Percentiles rank a stretch among this genome's conserved stretches.
These are phyloP conservation scores for Microcebus lehilahytsara DNA, from an alignment of 2,113 vertebrate species.

Conservation along the genomic window DNA sequence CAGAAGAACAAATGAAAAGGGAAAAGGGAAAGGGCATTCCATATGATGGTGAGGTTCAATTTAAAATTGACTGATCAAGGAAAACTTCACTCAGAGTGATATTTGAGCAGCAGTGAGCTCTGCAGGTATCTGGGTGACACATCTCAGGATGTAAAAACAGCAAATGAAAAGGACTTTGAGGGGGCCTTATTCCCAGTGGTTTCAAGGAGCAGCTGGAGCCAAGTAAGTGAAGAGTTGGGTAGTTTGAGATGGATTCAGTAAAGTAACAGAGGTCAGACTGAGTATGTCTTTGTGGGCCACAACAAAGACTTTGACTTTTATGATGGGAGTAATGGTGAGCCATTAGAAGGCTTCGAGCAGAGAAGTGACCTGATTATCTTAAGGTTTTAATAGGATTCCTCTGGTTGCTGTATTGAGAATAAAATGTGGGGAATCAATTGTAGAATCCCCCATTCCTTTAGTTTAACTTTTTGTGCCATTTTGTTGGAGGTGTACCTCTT, in stretches of 20 bases:
- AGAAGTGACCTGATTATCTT: background rate
- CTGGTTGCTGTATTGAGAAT: background rate
- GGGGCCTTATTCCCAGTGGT: background rate
- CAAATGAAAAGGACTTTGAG: background rate
- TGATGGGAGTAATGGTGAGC: background rate
- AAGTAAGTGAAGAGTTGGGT: background rate
- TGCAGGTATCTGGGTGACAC: background rate
- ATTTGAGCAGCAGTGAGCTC: background rate
- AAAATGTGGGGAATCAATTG: background rate
- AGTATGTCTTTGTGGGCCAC: background rate
- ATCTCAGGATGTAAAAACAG: background rate
- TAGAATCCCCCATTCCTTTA: background rate
- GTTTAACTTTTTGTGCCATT: background rate
- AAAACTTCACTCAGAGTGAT: background rate
- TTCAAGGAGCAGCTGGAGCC: background rate
- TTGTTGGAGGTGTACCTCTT: background rate
- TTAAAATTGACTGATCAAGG: background rate
- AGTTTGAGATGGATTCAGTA: background rate
- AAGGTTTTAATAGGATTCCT: background rate
- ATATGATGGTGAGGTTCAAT: background rate
- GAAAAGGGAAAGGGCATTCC: rapidly evolving
- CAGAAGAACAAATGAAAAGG: background rate
- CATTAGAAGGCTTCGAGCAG: background rate
- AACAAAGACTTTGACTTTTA: background rate
- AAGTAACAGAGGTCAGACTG: background rate